These are phyloP conservation scores for Centropus bengalensis DNA, from an alignment of 2,113 vertebrate species.

Conservation along the genomic window DNA sequence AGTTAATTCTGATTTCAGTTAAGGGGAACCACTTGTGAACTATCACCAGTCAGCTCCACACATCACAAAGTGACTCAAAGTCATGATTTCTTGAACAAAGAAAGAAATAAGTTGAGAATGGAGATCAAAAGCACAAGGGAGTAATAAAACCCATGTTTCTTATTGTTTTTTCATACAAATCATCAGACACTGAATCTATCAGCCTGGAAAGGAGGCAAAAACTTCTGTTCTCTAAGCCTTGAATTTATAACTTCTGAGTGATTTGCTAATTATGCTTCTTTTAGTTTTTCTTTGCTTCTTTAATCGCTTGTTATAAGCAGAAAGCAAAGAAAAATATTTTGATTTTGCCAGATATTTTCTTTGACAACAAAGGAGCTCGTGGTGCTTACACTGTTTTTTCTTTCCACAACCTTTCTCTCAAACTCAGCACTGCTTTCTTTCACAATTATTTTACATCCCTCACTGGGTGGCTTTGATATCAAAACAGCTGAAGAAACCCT, in stretches of 20 bases:
- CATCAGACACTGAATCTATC: not conserved
- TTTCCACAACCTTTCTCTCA: not conserved
- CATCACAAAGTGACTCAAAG: slow-evolving; percentile 39
- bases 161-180: not conserved
- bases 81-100: slow-evolving; percentile 35
- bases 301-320: not conserved
- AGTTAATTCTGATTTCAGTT: not conserved
- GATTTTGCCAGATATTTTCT: not conserved
- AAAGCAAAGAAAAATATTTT: not conserved
- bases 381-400: not conserved
- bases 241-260: not conserved
- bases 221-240: not conserved
- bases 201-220: not conserved
- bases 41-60: not conserved
- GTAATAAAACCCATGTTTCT: slow-evolving; percentile 34
- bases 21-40: not conserved
- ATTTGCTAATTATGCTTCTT: not conserved
- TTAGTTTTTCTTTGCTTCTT: not conserved
- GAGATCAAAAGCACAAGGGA: slow-evolving; percentile 26
- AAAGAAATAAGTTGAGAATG: slow-evolving; percentile 35
- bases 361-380: not conserved
- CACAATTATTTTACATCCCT: not conserved
- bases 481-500: not conserved
- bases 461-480: not conserved
- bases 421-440: not conserved